Conservation (phyloP, 2,888 invertebrate genomes). For the Pyrrhosoma nymphula region DNA sequence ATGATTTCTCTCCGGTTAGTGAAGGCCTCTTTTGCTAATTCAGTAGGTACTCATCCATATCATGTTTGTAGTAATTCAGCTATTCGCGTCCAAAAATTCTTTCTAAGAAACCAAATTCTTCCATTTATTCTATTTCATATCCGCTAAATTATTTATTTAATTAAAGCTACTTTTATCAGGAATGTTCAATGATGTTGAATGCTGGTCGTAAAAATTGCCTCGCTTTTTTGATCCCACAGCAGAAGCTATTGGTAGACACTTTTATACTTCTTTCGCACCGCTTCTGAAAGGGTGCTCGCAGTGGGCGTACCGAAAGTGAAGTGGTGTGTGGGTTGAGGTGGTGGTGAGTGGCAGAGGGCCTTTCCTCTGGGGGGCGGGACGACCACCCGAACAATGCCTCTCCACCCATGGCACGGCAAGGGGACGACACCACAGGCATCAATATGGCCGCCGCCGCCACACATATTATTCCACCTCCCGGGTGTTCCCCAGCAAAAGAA, state of each 20-base stretch:
- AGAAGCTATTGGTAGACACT: neutral
- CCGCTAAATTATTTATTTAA: too few relatives aligned
- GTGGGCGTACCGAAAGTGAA: neutral
- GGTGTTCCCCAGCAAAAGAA: neutral
- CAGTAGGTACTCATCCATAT: too few relatives aligned
- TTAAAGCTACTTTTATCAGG: too few relatives aligned
- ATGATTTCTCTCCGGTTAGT: too few relatives aligned
- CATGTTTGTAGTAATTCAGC: too few relatives aligned
- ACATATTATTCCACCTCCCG: neutral
- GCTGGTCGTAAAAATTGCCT: too few relatives aligned
- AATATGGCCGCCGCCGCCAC: neutral
- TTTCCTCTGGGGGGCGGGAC: neutral
- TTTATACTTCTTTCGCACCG: neutral
- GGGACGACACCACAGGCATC: neutral
- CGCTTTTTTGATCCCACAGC: neutral
- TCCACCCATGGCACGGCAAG: neutral
- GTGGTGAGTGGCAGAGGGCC: neutral
- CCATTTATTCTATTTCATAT: too few relatives aligned
- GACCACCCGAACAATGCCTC: neutral
- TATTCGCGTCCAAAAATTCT: too few relatives aligned
- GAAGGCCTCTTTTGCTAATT: too few relatives aligned
- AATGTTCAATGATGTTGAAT: too few relatives aligned
- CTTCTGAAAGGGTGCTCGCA: neutral
- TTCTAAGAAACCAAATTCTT: too few relatives aligned
- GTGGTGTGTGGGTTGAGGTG: neutral